Conservation (phyloP, 1,140 invertebrate species). For the Drosophila arizonae region DNA sequence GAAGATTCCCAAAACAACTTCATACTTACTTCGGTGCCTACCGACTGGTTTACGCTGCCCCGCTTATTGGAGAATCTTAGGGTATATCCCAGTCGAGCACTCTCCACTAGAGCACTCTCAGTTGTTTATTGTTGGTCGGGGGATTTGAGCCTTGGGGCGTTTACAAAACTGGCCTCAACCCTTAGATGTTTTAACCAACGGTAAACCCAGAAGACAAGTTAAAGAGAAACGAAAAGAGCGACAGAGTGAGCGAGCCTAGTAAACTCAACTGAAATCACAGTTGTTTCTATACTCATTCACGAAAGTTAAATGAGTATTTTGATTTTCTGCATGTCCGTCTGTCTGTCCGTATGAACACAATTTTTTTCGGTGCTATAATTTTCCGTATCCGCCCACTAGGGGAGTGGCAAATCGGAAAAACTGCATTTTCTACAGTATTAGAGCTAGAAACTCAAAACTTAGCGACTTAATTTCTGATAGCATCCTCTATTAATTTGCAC, state of each 20-base stretch:
- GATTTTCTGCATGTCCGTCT: no score
- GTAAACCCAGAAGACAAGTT: neutral
- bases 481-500: no score
- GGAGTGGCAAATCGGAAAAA: no score
- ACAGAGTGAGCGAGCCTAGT: neutral
- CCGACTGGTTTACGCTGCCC: neutral
- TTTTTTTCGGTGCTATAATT: no score
- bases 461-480: no score
- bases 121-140: constrained; percentile 1
- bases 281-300: neutral
- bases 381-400: no score
- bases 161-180: neutral
- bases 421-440: no score
- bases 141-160: neutral
- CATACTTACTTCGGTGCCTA: neutral
- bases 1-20: neutral
- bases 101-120: no score
- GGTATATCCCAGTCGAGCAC: no score
- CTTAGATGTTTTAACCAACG: neutral
- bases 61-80: neutral
- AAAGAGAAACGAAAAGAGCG: neutral
- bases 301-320: no score
- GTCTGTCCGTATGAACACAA: no score
- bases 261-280: neutral
- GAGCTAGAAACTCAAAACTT: no score